These are phyloP conservation scores for Polyodon spathula DNA, from an alignment of 2,113 vertebrate species.

Conservation along the genomic window DNA sequence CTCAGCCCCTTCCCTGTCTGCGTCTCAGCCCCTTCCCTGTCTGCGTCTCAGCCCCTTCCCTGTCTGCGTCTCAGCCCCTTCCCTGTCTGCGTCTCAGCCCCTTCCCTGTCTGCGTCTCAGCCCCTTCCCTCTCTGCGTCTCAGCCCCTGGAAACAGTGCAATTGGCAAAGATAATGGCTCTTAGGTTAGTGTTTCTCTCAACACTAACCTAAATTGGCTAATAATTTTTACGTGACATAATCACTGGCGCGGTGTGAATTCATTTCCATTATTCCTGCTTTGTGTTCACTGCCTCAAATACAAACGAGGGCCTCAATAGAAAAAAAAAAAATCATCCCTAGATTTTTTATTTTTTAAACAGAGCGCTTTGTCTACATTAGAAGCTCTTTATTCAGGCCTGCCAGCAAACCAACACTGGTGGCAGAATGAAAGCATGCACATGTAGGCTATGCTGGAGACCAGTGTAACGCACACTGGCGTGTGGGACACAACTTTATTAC, in stretches of 20 bases:
- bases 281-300: not conserved
- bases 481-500: too few species aligned
- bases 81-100: not conserved
- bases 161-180: too few species aligned
- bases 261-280: not conserved
- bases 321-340: not conserved
- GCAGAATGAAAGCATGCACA: too few species aligned
- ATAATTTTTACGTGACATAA: slow-evolving; percentile 1
- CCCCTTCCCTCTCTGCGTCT: not conserved
- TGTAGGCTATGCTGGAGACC: too few species aligned
- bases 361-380: not conserved
- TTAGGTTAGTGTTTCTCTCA: too few species aligned
- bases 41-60: not conserved
- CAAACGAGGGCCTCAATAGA: not conserved
- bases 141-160: too few species aligned
- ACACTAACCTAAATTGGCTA: not conserved
- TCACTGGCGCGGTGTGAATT: not conserved
- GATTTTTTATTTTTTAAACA: not conserved
- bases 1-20: not conserved
- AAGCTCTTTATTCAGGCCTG: not conserved
- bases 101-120: not conserved
- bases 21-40: not conserved
- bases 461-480: slow-evolving; percentile 23
- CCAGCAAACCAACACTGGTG: too few species aligned
- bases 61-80: not conserved